Conservation (phyloP, 2,113 vertebrate genomes). For the Cyrtonyx montezumae region DNA sequence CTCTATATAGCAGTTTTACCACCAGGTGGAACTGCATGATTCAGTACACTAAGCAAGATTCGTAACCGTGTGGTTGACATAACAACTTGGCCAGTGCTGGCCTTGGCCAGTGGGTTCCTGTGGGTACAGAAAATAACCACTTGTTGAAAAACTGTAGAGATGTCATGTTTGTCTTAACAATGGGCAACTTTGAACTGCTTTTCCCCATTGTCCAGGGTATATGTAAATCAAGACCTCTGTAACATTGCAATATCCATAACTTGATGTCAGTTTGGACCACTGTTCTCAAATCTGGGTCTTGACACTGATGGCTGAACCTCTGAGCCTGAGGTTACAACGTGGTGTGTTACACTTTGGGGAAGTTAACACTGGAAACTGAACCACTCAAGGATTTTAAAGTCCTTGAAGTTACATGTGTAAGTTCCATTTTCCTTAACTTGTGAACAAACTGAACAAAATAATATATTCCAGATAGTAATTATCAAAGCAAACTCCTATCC, state of each 20-base stretch:
- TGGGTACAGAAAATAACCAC: neutral
- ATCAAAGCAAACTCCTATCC: slow-evolving; percentile 9
- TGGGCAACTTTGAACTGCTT: neutral
- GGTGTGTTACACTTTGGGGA: neutral
- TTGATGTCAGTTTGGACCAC: neutral
- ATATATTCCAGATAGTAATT: neutral
- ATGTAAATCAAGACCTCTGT: neutral
- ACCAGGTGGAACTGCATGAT: slow-evolving; percentile 7
- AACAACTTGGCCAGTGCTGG: neutral
- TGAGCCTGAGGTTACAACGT: neutral
- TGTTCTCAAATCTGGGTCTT: neutral
- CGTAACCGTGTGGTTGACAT: neutral
- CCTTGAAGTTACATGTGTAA: neutral
- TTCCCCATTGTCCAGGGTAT: neutral
- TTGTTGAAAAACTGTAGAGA: neutral
- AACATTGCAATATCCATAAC: neutral
- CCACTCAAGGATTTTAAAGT: neutral
- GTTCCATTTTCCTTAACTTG: neutral
- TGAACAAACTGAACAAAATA: neutral
- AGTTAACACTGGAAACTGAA: neutral
- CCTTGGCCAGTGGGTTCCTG: rapidly evolving
- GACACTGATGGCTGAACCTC: neutral
- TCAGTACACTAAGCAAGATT: neutral
- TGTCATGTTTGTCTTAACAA: neutral
- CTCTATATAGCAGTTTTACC: neutral